phyloP scores from a whole-genome alignment of 2,113 vertebrate genomes.

The Natator depressus region DNA sequence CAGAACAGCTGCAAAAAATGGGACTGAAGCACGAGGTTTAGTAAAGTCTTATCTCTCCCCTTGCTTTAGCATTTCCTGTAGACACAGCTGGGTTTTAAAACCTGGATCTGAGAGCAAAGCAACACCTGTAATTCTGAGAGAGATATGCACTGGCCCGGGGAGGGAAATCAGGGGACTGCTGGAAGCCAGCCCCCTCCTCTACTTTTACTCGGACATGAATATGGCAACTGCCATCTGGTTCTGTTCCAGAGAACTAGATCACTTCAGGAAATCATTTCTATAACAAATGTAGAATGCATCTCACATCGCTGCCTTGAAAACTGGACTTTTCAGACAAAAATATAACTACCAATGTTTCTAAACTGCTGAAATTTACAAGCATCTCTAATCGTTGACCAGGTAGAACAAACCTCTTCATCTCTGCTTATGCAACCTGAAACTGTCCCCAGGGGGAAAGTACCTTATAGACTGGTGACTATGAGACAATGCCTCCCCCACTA shows the following conservation, averaged over 20 bases:
- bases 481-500: background rate
- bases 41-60: background rate
- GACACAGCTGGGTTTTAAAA: background rate
- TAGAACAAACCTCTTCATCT: background rate
- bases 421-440: background rate
- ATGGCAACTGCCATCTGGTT: background rate
- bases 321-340: background rate
- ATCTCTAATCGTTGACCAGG: background rate
- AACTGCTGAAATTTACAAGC: background rate
- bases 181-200: background rate
- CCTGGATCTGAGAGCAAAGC: background rate
- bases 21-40: background rate
- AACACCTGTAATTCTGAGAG: background rate
- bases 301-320: background rate
- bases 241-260: slow-evolving; percentile 7
- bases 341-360: background rate
- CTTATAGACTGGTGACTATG: background rate
- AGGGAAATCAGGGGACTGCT: rapidly evolving
- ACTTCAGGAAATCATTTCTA: background rate
- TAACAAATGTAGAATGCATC: background rate
- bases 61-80: background rate
- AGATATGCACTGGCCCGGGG: rapidly evolving
- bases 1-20: background rate
- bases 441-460: background rate
- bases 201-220: background rate